Evolutionary conservation across 2,113 vertebrate species (phyloP), one percentile per base, ranked within the genome.

Genomic region (Lethenteron reissneri): DNA sequence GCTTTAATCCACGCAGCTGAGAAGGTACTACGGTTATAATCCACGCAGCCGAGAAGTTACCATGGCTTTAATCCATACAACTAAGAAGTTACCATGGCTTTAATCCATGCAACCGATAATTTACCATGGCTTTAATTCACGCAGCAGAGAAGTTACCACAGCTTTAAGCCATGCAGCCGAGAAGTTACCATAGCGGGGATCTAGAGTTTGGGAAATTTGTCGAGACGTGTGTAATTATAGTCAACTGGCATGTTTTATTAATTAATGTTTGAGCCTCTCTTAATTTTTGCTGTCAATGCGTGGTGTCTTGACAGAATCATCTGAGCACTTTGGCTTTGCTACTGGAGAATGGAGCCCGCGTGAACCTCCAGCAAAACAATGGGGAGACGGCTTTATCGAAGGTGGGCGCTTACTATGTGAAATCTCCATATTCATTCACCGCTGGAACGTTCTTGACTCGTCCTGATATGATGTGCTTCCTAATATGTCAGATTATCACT

Each of bases 321-420:
- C 74, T 99, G 76, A 91, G 91, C 0, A 97, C 94, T 2, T 92
- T 90, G 69, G 91, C 88, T 10, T 87, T 97, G 77, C 86, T 97
- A 69, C 76, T 99, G 80, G 94, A 97, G 78, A 91, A 92, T 1
- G 92, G 94, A 9, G 88, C 89, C 1, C 86, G 82, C 71, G 83
- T 96, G 58, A 99, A 99, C 71, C 79, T 84, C 19, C 90, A 92
- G 78, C 91, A 89, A 14, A 80, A 78, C 56, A 83, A 76, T 14
- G 92, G 91, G 4, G 94, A 99, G 78, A 99, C 94, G 0, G 92
- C 91, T 0, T 82, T 99, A 58, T 96, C 96, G 92, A 99, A 90
- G 86, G 92, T 95, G 41, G 41, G 41, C 41, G 41, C 41, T 41
- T 41, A 41, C 41, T 41, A 41, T 41, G 41, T 41, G 41, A 41